phyloP scores from a whole-genome alignment of 2,113 vertebrate species.

The Chiloscyllium plagiosum region DNA sequence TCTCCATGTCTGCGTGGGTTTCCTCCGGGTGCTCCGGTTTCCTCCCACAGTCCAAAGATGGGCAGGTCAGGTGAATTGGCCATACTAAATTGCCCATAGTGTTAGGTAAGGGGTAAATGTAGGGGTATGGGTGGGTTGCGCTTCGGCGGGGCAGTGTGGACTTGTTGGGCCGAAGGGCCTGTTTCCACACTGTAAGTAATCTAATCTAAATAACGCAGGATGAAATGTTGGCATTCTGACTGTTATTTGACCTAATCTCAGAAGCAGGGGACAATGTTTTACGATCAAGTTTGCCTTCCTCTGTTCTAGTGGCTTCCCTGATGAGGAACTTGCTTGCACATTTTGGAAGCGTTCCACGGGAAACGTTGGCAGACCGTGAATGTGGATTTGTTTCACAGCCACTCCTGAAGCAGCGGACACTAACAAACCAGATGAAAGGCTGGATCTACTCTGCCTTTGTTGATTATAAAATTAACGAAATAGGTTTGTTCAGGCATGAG shows the following conservation, averaged over 20 bases:
- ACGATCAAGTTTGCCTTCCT: background rate
- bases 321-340: background rate
- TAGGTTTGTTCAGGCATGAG: conserved; percentile 3
- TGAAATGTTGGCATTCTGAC: background rate
- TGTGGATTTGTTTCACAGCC: background rate
- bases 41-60: too few species aligned
- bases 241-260: background rate
- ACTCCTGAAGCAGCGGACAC: background rate
- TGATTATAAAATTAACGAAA: background rate
- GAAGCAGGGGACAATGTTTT: background rate
- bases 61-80: too few species aligned
- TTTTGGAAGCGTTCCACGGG: background rate
- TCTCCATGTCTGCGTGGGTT: too few species aligned
- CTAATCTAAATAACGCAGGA: background rate
- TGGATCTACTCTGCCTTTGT: background rate
- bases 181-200: too few species aligned
- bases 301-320: background rate
- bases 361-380: background rate
- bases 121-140: too few species aligned
- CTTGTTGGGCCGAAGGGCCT: too few species aligned
- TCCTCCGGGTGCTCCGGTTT: too few species aligned
- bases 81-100: too few species aligned
- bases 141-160: too few species aligned
- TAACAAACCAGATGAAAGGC: background rate
- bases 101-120: too few species aligned